Evolutionary conservation across 1,140 invertebrate genomes (phyloP).

Genomic region (Drosophila seguyi): DNA sequence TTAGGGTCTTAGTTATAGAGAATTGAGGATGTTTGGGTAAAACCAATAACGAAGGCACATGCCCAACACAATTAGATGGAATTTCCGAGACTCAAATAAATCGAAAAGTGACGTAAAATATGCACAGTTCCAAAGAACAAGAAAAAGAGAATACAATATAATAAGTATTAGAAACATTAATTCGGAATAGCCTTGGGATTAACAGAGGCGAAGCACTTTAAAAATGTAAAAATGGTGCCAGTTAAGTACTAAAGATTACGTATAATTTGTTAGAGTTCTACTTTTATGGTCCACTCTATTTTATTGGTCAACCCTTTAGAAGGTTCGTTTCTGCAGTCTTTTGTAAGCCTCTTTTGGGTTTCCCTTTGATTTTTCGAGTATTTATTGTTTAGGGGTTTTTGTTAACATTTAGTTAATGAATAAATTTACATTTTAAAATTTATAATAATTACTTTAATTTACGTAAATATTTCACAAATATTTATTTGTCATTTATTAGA

Average conservation of each 20-base stretch:
- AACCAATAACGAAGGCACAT: neutral
- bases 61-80: neutral
- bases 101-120: neutral
- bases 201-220: neutral
- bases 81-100: neutral
- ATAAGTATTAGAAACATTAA: neutral
- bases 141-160: neutral
- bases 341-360: neutral
- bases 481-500: too few relatives aligned
- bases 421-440: too few relatives aligned
- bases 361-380: neutral
- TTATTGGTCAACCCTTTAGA: neutral
- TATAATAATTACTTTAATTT: too few relatives aligned
- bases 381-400: neutral
- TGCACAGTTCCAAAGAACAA: neutral
- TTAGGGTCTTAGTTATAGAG: neutral
- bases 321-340: neutral
- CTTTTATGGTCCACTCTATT: slow-evolving; percentile 13
- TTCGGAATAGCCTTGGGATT: neutral
- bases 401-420: too few relatives aligned
- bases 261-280: neutral
- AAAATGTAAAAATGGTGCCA: neutral
- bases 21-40: slow-evolving; percentile 1
- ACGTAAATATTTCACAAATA: neutral
- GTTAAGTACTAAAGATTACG: neutral